These are phyloP conservation scores for Monochamus alternatus DNA, from an alignment of 2,888 invertebrate genomes.

Conservation along the genomic window DNA sequence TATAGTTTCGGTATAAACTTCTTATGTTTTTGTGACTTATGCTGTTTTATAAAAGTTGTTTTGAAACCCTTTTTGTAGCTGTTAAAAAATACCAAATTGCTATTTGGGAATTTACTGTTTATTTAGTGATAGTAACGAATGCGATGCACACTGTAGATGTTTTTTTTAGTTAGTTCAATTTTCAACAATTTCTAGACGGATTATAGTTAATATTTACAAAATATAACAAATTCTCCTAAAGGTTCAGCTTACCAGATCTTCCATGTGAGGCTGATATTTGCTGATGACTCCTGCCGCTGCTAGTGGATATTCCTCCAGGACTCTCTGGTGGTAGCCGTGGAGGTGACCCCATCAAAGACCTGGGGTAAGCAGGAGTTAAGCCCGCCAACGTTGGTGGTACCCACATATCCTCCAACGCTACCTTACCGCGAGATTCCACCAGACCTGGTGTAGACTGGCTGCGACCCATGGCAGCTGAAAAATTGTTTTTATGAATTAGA, in stretches of 20 bases:
- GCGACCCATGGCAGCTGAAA: constrained; percentile 91
- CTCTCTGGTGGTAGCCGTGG: constrained; percentile 71
- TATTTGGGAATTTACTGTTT: no score
- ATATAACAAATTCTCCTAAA: neutral
- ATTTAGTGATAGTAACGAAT: no score
- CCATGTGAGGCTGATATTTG: constrained; percentile 69
- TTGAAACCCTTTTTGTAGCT: no score
- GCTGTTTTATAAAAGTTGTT: no score
- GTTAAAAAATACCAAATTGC: no score
- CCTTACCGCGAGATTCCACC: constrained; percentile 92
- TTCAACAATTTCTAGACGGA: no score
- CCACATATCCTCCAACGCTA: constrained; percentile 91
- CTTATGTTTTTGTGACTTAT: no score
- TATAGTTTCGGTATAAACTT: no score
- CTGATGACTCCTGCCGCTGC: constrained; percentile 70
- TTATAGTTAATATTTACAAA: no score
- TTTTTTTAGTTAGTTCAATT: no score
- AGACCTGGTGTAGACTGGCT: constrained; percentile 97
- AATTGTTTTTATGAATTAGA: neutral
- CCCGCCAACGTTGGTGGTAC: constrained; percentile 73
- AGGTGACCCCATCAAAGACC: constrained; percentile 71
- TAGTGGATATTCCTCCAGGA: constrained; percentile 70
- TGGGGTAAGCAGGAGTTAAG: constrained; percentile 67
- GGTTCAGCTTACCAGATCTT: constrained; percentile 64
- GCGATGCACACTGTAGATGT: no score